Evolutionary conservation across 2,113 vertebrate genomes (phyloP).

Genomic region (Chaetodon auriga): DNA sequence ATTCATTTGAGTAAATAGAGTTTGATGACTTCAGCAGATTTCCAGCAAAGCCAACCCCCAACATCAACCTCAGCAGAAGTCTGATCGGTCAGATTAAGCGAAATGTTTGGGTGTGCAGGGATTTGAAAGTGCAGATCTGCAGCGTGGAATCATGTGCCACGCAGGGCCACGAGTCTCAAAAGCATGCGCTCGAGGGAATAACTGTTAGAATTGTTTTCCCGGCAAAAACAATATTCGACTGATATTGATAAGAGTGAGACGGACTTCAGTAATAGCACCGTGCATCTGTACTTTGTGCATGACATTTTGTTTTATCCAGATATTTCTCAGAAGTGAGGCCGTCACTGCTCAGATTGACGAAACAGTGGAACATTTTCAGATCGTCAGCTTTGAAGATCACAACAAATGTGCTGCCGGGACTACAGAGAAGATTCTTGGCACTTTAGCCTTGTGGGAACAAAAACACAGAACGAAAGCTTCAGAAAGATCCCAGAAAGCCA

Average conservation of each 20-base stretch:
- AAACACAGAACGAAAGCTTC: background rate
- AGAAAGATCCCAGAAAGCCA: constrained; percentile 6
- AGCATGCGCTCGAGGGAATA: background rate
- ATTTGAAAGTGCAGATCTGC: constrained; percentile 8
- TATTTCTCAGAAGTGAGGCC: background rate
- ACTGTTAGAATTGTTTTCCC: background rate
- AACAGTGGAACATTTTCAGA: background rate
- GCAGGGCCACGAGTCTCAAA: background rate
- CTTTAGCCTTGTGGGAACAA: constrained; percentile 7
- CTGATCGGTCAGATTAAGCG: background rate
- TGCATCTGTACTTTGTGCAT: background rate
- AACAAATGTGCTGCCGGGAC: constrained; percentile 9
- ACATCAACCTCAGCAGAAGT: constrained; percentile 18
- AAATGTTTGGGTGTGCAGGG: constrained; percentile 7
- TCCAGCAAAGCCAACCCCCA: constrained; percentile 31
- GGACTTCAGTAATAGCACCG: background rate
- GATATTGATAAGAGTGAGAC: background rate
- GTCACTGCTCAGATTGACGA: background rate
- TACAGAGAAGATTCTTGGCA: constrained; percentile 2
- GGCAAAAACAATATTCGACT: background rate
- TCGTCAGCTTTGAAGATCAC: constrained; percentile 9
- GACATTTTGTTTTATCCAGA: constrained; percentile 3
- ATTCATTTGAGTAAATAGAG: constrained; percentile 38
- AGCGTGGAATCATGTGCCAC: background rate
- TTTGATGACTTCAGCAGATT: constrained; percentile 64